Conservation (phyloP, 2,888 invertebrate genomes). For the Alloscopus bannaensis region DNA sequence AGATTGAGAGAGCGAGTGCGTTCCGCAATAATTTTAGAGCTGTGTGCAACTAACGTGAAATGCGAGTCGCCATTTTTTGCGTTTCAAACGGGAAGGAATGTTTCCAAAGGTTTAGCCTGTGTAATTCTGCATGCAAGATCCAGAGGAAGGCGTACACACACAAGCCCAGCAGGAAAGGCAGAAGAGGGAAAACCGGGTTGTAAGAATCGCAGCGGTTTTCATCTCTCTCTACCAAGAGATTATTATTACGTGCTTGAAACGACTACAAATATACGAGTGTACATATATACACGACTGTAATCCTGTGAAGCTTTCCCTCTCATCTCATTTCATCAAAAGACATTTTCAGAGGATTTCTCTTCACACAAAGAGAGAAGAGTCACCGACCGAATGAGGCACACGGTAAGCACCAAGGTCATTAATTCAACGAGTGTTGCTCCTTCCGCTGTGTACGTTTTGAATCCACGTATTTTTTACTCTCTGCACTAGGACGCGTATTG, state of each 20-base stretch:
- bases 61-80: background rate
- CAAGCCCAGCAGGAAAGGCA: background rate
- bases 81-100: conserved; percentile 31
- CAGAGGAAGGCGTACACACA: background rate
- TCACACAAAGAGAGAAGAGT: background rate
- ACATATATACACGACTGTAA: too few species aligned
- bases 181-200: conserved; percentile 6
- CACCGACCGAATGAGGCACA: background rate
- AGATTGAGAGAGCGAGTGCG: too few species aligned
- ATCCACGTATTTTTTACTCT: too few species aligned
- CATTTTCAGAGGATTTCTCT: background rate
- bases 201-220: conserved; percentile 17
- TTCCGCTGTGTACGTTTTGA: too few species aligned
- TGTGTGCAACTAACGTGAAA: background rate
- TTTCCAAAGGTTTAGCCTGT: conserved; percentile 27
- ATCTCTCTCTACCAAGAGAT: conserved; percentile 28
- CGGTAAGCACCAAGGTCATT: too few species aligned
- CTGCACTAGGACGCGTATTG: too few species aligned
- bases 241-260: conserved; percentile 36
- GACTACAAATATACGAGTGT: conserved; percentile 15
- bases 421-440: conserved; percentile 10
- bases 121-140: conserved; percentile 24
- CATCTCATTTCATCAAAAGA: conserved; percentile 37
- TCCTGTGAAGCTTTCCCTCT: conserved; percentile 28
- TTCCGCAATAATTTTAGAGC: too few species aligned